Base-by-base conservation (phyloP, 2,797 vertebrate species). In the Spondyliosoma cantharus region DNA sequence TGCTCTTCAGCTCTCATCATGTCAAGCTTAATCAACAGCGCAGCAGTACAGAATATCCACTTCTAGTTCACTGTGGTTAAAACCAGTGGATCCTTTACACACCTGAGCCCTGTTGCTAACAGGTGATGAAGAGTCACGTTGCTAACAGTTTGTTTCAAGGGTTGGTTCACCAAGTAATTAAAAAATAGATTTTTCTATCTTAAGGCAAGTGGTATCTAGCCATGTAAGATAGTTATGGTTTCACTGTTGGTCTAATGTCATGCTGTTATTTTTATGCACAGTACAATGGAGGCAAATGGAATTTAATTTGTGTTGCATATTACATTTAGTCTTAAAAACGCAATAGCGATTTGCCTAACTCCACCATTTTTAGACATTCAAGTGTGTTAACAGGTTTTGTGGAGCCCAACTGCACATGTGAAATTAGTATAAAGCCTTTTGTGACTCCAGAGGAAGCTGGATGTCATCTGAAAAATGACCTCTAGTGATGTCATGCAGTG, bases 11-110 rank as follows among this genome's bases (percentile, higher is more conserved):
- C 84, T 86, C 87, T 83, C 83, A 85, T 86, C 72, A 83, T 72
- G 89, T 89, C 78, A 81, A 72, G 76, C 71, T 82, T 87, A 88
- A 89, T 93, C 88, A 86, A 78, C 74, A 80, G 76, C 71, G 71
- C 52, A 22, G 73, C 66, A 58, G 65, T 67, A 74, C 63, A 66
- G 78, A 86, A 87, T 65, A 74, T 57, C 65, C 66, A 78, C 74
- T 74, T 85, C 77, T 79, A 17, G 71, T 80, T 73, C 58, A 29
- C 17, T 72, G 76, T 74, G 65, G 50, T 66, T 83, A 71, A 78
- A 81, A 76, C 45, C 66, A 68, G 25, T 45, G 17, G 69, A 67
- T 89, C 46, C 13, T 64, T 50, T 37, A 70, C 52, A 57, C 32
- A 76, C 60, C 61, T 27, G 63, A 67, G 42, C 15, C 57, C 14